These are phyloP conservation scores for Melanotaenia duboulayi DNA, from an alignment of 2,113 vertebrate genomes.

Conservation along the genomic window DNA sequence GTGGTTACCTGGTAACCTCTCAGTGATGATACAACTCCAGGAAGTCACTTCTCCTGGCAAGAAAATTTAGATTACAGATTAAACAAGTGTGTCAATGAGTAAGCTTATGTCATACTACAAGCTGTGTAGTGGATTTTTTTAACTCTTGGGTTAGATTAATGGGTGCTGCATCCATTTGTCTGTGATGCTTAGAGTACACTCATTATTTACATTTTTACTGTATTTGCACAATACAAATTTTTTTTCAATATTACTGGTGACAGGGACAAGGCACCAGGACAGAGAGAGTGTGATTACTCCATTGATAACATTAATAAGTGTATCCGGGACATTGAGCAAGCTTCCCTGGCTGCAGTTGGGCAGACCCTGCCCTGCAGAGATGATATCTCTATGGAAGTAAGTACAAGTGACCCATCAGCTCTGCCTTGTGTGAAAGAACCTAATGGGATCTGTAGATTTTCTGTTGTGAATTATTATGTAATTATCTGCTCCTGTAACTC, in stretches of 20 bases:
- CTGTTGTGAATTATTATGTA: conserved; percentile 44
- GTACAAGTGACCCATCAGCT: conserved; percentile 54
- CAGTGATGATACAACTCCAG: conserved; percentile 15
- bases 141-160: not conserved
- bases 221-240: not conserved
- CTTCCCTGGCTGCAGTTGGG: conserved; percentile 92
- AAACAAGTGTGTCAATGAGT: conserved; percentile 24
- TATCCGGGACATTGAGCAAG: conserved; percentile 97
- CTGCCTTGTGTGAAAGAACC: conserved; percentile 42
- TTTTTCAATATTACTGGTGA: conserved; percentile 25
- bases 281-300: conserved; percentile 95
- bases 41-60: conserved; percentile 1
- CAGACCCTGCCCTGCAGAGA: conserved; percentile 94
- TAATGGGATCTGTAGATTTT: conserved; percentile 56
- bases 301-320: conserved; percentile 97
- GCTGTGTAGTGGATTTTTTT: not conserved
- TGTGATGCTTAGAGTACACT: not conserved
- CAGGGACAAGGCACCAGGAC: conserved; percentile 98
- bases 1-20: conserved; percentile 24
- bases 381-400: conserved; percentile 90
- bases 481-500: conserved; percentile 43
- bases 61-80: conserved; percentile 16
- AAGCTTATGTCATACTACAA: conserved; percentile 11
- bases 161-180: not conserved
- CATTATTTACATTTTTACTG: not conserved